Evolutionary conservation across 2,888 invertebrate species (phyloP).

Genomic region (Polymixis lichenea): DNA sequence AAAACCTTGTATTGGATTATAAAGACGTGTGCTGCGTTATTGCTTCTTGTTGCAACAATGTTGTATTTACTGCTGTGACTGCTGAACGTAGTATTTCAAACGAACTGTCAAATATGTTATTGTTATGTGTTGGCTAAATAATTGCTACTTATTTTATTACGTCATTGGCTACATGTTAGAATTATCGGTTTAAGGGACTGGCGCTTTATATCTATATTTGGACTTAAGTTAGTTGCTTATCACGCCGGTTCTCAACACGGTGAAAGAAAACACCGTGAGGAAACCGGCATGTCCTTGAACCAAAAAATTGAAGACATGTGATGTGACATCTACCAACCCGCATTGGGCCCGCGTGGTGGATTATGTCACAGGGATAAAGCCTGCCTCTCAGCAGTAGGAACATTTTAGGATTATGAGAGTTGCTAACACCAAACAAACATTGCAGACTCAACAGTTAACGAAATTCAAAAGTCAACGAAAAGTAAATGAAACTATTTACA

Average conservation of each 20-base stretch:
- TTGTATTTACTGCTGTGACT: constrained; percentile 58
- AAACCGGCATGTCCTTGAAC: too few relatives aligned
- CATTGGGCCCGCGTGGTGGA: too few relatives aligned
- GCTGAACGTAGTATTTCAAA: constrained; percentile 55
- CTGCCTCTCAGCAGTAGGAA: too few relatives aligned
- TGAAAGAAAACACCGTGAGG: too few relatives aligned
- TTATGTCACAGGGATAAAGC: too few relatives aligned
- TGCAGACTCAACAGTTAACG: background rate
- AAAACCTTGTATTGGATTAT: constrained; percentile 66
- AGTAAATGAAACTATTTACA: constrained; percentile 4
- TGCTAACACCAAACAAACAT: background rate
- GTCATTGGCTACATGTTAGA: constrained; percentile 16
- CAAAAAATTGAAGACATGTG: too few relatives aligned
- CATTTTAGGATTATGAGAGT: too few relatives aligned
- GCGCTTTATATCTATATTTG: constrained; percentile 3
- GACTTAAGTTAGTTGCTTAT: background rate
- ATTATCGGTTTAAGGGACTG: constrained; percentile 14
- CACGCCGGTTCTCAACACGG: too few relatives aligned
- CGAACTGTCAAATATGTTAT: constrained; percentile 63
- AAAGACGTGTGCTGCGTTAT: constrained; percentile 65
- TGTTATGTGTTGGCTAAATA: constrained; percentile 50
- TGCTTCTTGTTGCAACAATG: constrained; percentile 64
- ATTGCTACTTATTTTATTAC: constrained; percentile 41
- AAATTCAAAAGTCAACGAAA: constrained; percentile 24
- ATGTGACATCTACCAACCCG: too few relatives aligned